Evolutionary conservation across 2,797 vertebrate genomes (phyloP).

Genomic region (Aeoliscus strigatus): DNA sequence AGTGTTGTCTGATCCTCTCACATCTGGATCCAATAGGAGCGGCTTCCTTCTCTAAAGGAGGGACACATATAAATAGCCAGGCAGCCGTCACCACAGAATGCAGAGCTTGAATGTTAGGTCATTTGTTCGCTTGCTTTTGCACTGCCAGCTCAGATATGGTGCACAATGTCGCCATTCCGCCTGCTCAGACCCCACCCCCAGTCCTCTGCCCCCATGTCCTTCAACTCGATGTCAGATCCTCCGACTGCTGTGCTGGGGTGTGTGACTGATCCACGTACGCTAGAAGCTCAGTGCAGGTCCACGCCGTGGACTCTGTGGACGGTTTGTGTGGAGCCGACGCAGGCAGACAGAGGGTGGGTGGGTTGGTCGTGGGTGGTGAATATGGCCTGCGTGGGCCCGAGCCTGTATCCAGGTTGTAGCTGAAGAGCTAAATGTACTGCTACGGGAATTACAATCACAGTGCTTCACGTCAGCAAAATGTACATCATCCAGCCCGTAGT

Average conservation of each 20-base stretch:
- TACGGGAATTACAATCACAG: too few relatives aligned
- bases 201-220: slow-evolving; percentile 19
- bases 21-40: slow-evolving; percentile 78
- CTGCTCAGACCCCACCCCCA: slow-evolving; percentile 22
- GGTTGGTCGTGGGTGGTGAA: slow-evolving; percentile 52
- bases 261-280: slow-evolving; percentile 41
- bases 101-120: slow-evolving; percentile 57
- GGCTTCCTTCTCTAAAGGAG: slow-evolving; percentile 68
- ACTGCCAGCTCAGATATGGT: slow-evolving; percentile 40
- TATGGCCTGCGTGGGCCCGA: slow-evolving; percentile 49
- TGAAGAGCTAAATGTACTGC: too few relatives aligned
- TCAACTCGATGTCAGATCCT: slow-evolving; percentile 33
- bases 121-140: slow-evolving; percentile 43
- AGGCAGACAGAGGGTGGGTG: slow-evolving; percentile 40
- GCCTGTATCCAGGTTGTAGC: slow-evolving; percentile 46
- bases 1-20: slow-evolving; percentile 58
- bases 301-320: slow-evolving; percentile 47
- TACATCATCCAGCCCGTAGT: too few relatives aligned
- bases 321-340: slow-evolving; percentile 49
- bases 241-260: slow-evolving; percentile 29
- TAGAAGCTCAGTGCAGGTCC: slow-evolving; percentile 21
- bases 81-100: slow-evolving; percentile 68
- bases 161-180: slow-evolving; percentile 25
- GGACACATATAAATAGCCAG: slow-evolving; percentile 73
- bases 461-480: too few relatives aligned